Percentiles rank a stretch among this genome's conserved stretches.
Conservation (phyloP, 2,888 invertebrate species). For the Dryobotodes eremita region DNA sequence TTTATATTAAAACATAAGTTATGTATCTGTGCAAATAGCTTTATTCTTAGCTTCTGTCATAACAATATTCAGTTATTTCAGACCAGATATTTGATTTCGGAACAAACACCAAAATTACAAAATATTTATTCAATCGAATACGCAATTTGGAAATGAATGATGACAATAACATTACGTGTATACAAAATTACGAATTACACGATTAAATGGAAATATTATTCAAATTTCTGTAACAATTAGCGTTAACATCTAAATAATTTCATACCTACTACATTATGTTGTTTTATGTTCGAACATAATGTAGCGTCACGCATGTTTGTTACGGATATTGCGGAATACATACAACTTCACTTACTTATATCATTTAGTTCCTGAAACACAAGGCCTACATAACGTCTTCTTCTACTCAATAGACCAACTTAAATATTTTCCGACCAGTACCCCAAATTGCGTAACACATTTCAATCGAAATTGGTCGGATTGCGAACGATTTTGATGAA, state of each 20-base stretch:
- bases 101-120: background rate
- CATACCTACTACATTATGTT: constrained; percentile 2
- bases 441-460: background rate
- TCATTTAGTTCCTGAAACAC: background rate
- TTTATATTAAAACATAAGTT: constrained; percentile 5
- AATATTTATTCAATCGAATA: constrained; percentile 27
- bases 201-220: constrained; percentile 47
- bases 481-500: background rate
- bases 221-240: constrained; percentile 44
- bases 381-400: background rate
- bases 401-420: background rate
- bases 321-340: constrained; percentile 22
- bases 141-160: constrained; percentile 13
- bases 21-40: background rate
- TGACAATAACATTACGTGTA: constrained; percentile 12
- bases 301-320: constrained; percentile 18
- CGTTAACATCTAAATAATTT: constrained; percentile 22
- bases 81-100: background rate
- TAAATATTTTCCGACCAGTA: background rate
- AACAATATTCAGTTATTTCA: constrained; percentile 12
- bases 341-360: background rate
- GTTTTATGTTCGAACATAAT: constrained; percentile 31
- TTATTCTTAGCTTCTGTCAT: constrained; percentile 8
- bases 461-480: background rate
- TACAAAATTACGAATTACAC: constrained; percentile 22